Evolutionary conservation across 2,888 invertebrate genomes (phyloP), one percentile per base, ranked within the genome.

Genomic region (Chrysolina haemoptera): DNA sequence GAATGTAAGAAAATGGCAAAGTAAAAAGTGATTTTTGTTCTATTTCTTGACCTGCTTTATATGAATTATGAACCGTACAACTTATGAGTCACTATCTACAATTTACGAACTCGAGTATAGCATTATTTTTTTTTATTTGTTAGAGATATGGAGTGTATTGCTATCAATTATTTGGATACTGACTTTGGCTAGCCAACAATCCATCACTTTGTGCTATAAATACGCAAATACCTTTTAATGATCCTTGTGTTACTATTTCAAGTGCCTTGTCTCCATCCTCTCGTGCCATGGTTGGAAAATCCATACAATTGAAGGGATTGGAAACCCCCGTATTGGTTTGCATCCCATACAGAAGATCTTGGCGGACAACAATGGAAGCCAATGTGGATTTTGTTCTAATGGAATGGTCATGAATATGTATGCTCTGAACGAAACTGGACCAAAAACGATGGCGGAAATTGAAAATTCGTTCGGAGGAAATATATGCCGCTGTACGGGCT

Each of bases 341-440:
- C 92, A 94, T 80, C 87, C 89, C 0, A 87, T 94, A 14, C 93
- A 94, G 82, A 87, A 88, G 65, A 86, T 89, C 0, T 85, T 94
- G 16, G 92, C 91, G 0, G 87, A 90, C 20, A 88, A 90, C 80
- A 91, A 92, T 81, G 94, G 93, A 0, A 90, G 91, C 0, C 94
- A 94, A 83, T 94, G 94, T 81, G 93, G 93, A 0, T 92, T 90
- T 83, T 95, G 95, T 83, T 91, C 92, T 27, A 91, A 94, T 0
- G 95, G 94, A 10, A 94, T 94, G 92, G 91, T 95, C 53, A 94
- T 94, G 94, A 92, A 91, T 81, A 93, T 94, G 93, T 92, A 91
- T 86, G 91, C 90, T 62, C 79, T 90, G 27, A 83, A 89, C 79
- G 55, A 77, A 62, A 87, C 84, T 22, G 85, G 89, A 8, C 87